Conservation (phyloP, 2,113 vertebrate species). For the Hiodon alosoides region DNA sequence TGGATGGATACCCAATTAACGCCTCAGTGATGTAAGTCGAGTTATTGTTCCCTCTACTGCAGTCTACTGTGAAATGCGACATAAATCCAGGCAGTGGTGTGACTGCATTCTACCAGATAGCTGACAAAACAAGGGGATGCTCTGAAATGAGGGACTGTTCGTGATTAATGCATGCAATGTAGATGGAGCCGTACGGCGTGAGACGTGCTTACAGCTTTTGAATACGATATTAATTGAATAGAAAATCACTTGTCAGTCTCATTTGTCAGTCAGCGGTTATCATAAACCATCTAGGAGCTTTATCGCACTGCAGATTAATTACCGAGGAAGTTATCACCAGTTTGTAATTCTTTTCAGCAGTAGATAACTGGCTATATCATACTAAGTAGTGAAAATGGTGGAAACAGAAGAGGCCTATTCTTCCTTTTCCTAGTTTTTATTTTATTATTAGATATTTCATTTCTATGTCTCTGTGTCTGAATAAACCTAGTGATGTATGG, state of each 20-base stretch:
- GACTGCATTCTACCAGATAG: conserved; percentile 38
- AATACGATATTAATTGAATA: conserved; percentile 7
- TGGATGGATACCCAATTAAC: conserved; percentile 54
- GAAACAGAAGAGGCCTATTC: not conserved
- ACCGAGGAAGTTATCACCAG: conserved; percentile 53
- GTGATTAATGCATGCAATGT: conserved; percentile 8
- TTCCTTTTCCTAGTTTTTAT: not conserved
- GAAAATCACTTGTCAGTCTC: conserved; percentile 8
- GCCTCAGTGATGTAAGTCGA: conserved; percentile 49
- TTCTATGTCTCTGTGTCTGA: not conserved
- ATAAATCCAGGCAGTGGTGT: conserved; percentile 53
- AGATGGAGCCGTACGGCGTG: conserved; percentile 4
- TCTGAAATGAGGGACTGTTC: conserved; percentile 18
- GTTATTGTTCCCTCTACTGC: conserved; percentile 48
- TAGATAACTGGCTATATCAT: not conserved
- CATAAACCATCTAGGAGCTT: conserved; percentile 41
- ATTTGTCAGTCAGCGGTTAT: conserved; percentile 45
- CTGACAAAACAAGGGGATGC: conserved; percentile 29
- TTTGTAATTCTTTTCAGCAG: conserved; percentile 44
- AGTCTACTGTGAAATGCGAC: conserved; percentile 58
- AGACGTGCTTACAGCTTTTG: not conserved
- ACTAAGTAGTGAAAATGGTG: not conserved
- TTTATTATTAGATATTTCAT: not conserved
- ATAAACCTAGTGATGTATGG: no score
- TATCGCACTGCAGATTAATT: conserved; percentile 45